Evolutionary conservation across 2,888 invertebrate genomes (phyloP).

Genomic region (Watsonalla cultraria): DNA sequence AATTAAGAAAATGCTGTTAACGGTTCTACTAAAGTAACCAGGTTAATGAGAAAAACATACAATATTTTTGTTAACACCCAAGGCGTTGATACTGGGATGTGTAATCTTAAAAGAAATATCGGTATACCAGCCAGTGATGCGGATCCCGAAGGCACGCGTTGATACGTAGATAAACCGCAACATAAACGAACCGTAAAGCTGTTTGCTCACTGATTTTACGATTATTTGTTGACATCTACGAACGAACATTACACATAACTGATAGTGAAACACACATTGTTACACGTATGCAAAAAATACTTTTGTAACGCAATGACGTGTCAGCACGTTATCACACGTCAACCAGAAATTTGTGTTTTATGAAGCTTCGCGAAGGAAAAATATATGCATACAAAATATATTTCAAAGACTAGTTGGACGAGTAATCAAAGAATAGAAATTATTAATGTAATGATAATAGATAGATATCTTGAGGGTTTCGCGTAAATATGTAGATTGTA

Average conservation of each 20-base stretch:
- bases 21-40: too few relatives aligned
- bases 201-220: constrained; percentile 48
- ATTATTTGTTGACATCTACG: constrained; percentile 39
- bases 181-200: constrained; percentile 51
- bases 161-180: constrained; percentile 32
- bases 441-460: too few relatives aligned
- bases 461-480: too few relatives aligned
- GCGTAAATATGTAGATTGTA: too few relatives aligned
- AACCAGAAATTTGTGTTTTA: neutral
- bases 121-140: too few relatives aligned
- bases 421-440: too few relatives aligned
- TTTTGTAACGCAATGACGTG: constrained; percentile 14
- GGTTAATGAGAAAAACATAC: too few relatives aligned
- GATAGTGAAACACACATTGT: constrained; percentile 3
- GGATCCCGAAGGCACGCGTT: constrained; percentile 27
- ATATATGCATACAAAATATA: neutral
- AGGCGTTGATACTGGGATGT: too few relatives aligned
- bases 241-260: constrained; percentile 19
- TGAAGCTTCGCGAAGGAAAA: neutral
- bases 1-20: too few relatives aligned
- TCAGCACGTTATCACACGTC: neutral
- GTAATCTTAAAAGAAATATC: too few relatives aligned
- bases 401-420: too few relatives aligned
- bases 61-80: too few relatives aligned
- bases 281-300: constrained; percentile 17